phyloP scores from a whole-genome alignment of 2,888 invertebrate genomes.

The Callyntrura guangdongensis region DNA sequence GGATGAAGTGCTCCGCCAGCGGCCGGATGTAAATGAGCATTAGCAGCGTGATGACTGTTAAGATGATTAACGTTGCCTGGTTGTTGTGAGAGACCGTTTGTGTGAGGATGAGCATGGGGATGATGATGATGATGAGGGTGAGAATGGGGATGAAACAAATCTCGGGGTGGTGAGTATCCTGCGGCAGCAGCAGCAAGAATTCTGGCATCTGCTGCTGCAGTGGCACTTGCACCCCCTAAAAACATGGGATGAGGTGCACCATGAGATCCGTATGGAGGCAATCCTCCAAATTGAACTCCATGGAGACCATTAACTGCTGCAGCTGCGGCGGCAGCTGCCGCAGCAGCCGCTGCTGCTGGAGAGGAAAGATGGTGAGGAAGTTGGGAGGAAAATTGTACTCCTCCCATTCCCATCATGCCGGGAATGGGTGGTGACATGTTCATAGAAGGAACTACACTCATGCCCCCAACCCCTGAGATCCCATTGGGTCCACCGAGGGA shows the following conservation, averaged over 20 bases:
- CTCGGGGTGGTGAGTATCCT: constrained; percentile 80
- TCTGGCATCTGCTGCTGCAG: constrained; percentile 81
- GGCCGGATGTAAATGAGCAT: constrained; percentile 58
- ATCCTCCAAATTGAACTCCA: constrained; percentile 79
- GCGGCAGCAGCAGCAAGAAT: constrained; percentile 82
- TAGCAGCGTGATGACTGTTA: constrained; percentile 63
- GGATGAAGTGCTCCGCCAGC: constrained; percentile 52
- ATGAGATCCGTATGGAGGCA: constrained; percentile 79
- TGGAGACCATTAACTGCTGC: constrained; percentile 73
- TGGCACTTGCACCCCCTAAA: constrained; percentile 78
- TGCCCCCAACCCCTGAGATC: constrained; percentile 65
- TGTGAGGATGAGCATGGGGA: constrained; percentile 62
- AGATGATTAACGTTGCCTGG: constrained; percentile 64
- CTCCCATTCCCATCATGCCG: constrained; percentile 80
- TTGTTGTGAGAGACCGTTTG: constrained; percentile 66
- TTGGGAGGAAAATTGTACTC: constrained; percentile 72
- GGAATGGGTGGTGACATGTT: constrained; percentile 83
- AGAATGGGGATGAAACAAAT: constrained; percentile 78
- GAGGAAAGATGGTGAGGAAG: constrained; percentile 72
- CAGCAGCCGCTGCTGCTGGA: constrained; percentile 65
- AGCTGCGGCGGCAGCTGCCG: constrained; percentile 69
- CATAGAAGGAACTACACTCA: constrained; percentile 77
- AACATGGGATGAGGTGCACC: constrained; percentile 83
- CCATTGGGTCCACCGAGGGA: constrained; percentile 70
- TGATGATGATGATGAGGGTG: constrained; percentile 72